A percentile compares a stretch with the other conserved stretches of the same genome.
Conservation (phyloP, 2,113 vertebrate species). For the Megaleporinus macrocephalus region DNA sequence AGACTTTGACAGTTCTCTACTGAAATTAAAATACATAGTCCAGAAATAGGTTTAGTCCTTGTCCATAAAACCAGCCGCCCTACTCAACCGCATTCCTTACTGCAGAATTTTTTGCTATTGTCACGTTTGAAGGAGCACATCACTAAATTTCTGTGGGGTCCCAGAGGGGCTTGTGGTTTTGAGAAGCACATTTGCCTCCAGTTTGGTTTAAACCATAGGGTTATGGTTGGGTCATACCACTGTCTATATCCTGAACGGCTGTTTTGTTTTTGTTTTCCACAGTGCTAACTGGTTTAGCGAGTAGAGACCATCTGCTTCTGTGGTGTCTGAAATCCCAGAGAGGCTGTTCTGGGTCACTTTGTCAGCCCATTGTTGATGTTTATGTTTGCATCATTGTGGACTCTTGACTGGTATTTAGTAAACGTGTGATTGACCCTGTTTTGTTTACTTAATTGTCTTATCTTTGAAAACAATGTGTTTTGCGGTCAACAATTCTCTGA, state of each 20-base stretch:
- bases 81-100: too few relatives aligned
- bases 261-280: constrained; percentile 15
- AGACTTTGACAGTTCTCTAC: too few relatives aligned
- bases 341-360: constrained; percentile 3
- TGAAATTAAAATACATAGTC: too few relatives aligned
- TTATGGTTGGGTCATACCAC: constrained; percentile 20
- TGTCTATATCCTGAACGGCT: background rate
- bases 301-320: constrained; percentile 35
- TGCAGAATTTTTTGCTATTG: too few relatives aligned
- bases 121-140: too few relatives aligned
- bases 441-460: constrained; percentile 13
- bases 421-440: background rate
- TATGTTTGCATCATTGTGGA: background rate
- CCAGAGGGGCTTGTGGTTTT: constrained; percentile 10
- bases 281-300: constrained; percentile 17
- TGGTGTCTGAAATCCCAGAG: constrained; percentile 11
- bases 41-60: background rate
- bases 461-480: background rate
- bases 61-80: too few relatives aligned
- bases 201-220: constrained; percentile 13
- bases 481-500: background rate
- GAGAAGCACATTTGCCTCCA: background rate
- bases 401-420: background rate
- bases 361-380: background rate
- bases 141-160: background rate